These are phyloP conservation scores for Tokudaia muenninki DNA, from an alignment of 2,797 vertebrate genomes.

Conservation along the genomic window DNA sequence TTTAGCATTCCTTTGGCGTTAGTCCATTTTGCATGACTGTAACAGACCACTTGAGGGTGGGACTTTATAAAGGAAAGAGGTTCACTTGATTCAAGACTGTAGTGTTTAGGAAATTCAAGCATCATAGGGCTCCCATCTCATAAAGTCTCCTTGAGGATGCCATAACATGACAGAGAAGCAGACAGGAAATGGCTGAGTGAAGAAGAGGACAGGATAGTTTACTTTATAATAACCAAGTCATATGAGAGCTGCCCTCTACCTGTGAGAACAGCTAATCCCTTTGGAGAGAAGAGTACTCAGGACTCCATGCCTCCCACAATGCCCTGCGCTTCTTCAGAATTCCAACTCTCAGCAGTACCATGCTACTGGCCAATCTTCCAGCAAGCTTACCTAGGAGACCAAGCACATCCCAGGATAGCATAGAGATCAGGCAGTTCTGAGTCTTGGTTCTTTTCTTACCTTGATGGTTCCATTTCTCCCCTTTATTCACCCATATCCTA, in stretches of 20 bases:
- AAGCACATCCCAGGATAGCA: no score
- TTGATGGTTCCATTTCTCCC: neutral
- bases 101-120: neutral
- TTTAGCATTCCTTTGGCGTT: neutral
- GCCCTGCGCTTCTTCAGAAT: neutral
- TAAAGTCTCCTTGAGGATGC: neutral
- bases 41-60: neutral
- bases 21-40: neutral
- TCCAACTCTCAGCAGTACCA: neutral
- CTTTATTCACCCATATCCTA: neutral
- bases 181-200: neutral
- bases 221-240: neutral
- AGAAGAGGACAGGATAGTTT: neutral
- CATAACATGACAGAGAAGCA: neutral
- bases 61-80: neutral
- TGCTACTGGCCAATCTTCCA: neutral
- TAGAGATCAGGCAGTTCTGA: neutral
- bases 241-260: neutral
- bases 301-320: neutral
- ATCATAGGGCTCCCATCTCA: neutral
- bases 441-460: neutral
- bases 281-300: neutral
- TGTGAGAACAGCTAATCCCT: neutral
- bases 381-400: neutral
- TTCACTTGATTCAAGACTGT: neutral